A percentile compares a stretch with the other conserved stretches of the same genome.
Conservation (phyloP, 2,113 vertebrate genomes). For the Lagopus leucura region DNA sequence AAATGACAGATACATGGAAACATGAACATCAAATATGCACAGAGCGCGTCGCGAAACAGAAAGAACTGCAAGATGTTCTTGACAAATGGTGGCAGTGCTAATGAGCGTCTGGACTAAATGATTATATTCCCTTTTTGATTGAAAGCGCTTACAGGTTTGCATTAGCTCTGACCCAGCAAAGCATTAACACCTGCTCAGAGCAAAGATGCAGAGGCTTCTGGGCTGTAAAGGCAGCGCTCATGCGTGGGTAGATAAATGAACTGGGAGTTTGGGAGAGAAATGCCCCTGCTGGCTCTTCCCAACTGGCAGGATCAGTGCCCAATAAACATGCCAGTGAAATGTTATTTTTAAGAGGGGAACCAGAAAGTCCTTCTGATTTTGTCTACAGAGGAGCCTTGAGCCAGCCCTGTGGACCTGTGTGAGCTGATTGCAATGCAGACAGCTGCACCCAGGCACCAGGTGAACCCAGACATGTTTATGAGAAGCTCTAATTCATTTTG, state of each 20-base stretch:
- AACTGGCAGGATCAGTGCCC: not conserved
- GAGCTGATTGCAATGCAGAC: rapidly evolving
- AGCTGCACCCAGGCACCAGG: not conserved
- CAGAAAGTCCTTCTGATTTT: not conserved
- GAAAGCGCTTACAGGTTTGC: not conserved
- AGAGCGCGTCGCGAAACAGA: rapidly evolving
- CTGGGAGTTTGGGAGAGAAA: not conserved
- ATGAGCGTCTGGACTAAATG: not conserved
- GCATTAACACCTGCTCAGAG: not conserved
- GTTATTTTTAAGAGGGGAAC: not conserved
- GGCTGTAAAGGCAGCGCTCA: not conserved
- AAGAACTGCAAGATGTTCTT: not conserved
- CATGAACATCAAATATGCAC: not conserved
- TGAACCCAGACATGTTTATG: not conserved
- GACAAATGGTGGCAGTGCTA: not conserved
- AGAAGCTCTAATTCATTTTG: not conserved
- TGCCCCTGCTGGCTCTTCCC: not conserved
- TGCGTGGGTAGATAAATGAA: not conserved
- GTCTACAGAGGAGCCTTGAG: not conserved
- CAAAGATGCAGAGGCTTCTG: rapidly evolving
- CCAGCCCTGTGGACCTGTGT: not conserved
- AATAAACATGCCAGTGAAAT: not conserved
- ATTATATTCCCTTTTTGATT: not conserved
- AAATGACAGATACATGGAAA: not conserved
- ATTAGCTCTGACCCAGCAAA: not conserved